phyloP scores from a whole-genome alignment of 92 coral and sea anemone genomes.

The Epizoanthus illoricatus region DNA sequence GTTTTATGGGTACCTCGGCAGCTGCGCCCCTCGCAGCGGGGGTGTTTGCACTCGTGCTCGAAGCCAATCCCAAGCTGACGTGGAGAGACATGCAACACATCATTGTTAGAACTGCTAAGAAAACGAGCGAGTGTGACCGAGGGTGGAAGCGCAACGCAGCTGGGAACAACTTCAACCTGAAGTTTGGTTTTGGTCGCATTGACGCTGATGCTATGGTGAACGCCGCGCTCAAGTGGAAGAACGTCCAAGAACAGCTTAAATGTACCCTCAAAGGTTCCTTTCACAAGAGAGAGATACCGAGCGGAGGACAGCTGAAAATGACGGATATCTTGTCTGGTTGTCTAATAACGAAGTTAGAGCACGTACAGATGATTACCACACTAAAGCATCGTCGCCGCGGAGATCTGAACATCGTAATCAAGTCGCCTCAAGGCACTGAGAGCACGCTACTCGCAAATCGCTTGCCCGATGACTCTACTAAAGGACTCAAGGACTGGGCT shows the following conservation, averaged over 20 bases:
- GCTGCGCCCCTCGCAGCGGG: slow-evolving; percentile 85
- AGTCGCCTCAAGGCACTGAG: slow-evolving; percentile 72
- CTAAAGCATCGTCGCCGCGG: slow-evolving; percentile 72
- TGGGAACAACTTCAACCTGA: slow-evolving; percentile 55
- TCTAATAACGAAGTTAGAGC: slow-evolving; percentile 54
- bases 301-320: slow-evolving; percentile 32
- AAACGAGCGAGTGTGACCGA: slow-evolving; percentile 51
- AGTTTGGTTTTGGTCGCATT: slow-evolving; percentile 72
- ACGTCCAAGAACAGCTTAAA: slow-evolving; percentile 49
- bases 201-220: slow-evolving; percentile 63
- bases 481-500: slow-evolving; percentile 69
- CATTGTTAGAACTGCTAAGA: slow-evolving; percentile 60
- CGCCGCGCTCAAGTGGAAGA: slow-evolving; percentile 59
- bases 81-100: slow-evolving; percentile 83
- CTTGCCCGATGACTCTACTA: slow-evolving; percentile 37
- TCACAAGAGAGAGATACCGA: slow-evolving; percentile 44
- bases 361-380: slow-evolving; percentile 63
- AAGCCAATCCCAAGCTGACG: slow-evolving; percentile 72
- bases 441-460: slow-evolving; percentile 62
- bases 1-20: slow-evolving; percentile 74
- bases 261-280: slow-evolving; percentile 42
- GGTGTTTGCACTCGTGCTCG: slow-evolving; percentile 64
- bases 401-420: slow-evolving; percentile 61
- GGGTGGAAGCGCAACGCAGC: slow-evolving; percentile 73
- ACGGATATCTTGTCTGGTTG: slow-evolving; percentile 35